Conservation (phyloP, 2,113 vertebrate species). For the Tor tambroides region DNA sequence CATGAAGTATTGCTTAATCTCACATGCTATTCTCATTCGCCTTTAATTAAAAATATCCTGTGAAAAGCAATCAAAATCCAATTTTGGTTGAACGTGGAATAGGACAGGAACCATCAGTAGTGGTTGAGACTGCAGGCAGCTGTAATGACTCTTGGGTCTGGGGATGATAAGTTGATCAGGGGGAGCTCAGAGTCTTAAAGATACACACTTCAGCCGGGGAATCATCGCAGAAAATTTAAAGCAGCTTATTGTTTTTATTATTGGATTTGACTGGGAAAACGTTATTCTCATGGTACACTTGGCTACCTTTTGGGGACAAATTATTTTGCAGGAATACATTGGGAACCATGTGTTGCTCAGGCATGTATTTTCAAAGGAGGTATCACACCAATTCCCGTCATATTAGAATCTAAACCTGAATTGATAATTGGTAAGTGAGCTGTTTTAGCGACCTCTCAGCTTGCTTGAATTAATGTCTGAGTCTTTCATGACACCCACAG, state of each 20-base stretch:
- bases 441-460: background rate
- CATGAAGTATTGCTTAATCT: constrained; percentile 72
- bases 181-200: constrained; percentile 32
- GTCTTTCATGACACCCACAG: background rate
- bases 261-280: background rate
- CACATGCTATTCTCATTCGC: constrained; percentile 72
- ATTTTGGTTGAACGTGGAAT: constrained; percentile 66
- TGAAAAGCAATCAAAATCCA: constrained; percentile 76
- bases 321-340: background rate
- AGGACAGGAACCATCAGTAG: constrained; percentile 50
- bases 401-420: background rate
- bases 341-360: background rate
- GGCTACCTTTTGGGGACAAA: background rate
- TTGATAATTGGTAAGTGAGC: background rate
- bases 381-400: background rate
- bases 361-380: background rate
- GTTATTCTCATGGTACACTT: background rate
- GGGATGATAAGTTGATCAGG: constrained; percentile 46
- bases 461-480: too few relatives aligned
- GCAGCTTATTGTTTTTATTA: constrained; percentile 8
- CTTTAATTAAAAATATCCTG: constrained; percentile 79
- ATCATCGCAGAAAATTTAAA: constrained; percentile 21
- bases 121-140: constrained; percentile 25
- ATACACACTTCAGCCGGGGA: constrained; percentile 3
- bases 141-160: constrained; percentile 27